These are phyloP conservation scores for Drosophila rufa DNA, from an alignment of 1,140 invertebrate species.

Conservation along the genomic window DNA sequence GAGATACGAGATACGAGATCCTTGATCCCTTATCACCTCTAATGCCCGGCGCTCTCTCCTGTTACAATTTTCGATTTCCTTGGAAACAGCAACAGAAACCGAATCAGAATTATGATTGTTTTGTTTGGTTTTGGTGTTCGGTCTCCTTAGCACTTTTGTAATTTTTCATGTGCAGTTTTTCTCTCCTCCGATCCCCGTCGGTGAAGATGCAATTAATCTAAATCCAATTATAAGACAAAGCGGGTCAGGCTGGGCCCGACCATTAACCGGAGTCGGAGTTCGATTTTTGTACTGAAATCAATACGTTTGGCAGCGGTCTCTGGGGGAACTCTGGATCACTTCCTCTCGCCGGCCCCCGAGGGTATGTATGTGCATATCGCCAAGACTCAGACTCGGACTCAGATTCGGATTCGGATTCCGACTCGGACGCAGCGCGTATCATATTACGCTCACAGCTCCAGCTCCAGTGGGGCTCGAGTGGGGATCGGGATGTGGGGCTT, in stretches of 20 bases:
- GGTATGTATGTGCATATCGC: conserved; percentile 14
- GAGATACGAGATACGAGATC: conserved; percentile 23
- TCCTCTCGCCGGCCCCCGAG: conserved; percentile 50
- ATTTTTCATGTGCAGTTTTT: conserved; percentile 68
- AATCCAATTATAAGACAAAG: conserved; percentile 84
- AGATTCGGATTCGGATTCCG: not conserved
- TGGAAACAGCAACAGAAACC: conserved; percentile 54
- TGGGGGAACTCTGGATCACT: conserved; percentile 30
- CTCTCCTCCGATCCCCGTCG: conserved; percentile 35
- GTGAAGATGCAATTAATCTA: conserved; percentile 82
- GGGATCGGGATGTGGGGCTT: not conserved
- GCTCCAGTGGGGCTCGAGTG: conserved; percentile 8
- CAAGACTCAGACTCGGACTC: conserved; percentile 6
- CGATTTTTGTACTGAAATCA: conserved; percentile 76
- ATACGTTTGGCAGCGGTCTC: conserved; percentile 66
- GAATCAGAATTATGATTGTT: conserved; percentile 43
- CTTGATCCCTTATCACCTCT: conserved; percentile 18
- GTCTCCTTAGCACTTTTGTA: conserved; percentile 35
- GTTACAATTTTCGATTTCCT: conserved; percentile 64
- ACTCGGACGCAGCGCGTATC: conserved; percentile 40
- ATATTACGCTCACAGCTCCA: conserved; percentile 43
- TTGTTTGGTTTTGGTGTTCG: conserved; percentile 12
- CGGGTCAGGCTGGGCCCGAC: conserved; percentile 46
- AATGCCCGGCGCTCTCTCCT: conserved; percentile 32
- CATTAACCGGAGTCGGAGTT: conserved; percentile 55